Base-by-base conservation (phyloP, 1,140 invertebrate species). In the Drosophila repleta region DNA sequence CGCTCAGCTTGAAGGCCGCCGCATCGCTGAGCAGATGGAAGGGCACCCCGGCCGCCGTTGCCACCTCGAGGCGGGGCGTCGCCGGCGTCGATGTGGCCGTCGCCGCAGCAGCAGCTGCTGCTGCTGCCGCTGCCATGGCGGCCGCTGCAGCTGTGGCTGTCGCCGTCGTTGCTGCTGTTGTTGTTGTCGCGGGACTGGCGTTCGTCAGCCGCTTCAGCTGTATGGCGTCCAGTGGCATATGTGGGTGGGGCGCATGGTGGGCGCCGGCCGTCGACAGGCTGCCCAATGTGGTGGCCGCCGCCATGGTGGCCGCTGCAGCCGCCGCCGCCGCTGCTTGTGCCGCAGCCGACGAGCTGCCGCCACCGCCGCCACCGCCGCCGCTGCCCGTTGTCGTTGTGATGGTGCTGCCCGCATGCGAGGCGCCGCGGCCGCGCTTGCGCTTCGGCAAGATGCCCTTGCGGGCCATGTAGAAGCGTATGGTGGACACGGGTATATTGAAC, bases 401-500 rank as follows among this genome's bases (percentile, higher is more conserved):
- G 48, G 79, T 76, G 57, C 46, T 76, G 62, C 85, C 69, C 5
- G 78, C 73, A 64, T 84, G 79, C 3, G 90, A 90, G 21, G 93
- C 92, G 57, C 92, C 93, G 8, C 93, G 93, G 0, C 96, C 96
- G 17, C 96, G 93, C 83, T 96, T 95, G 71, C 96, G 93, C 77
- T 94, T 93, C 20, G 96, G 95, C 53, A 96, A 89, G 64, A 96
- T 96, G 5, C 96, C 96, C 90, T 96, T 96, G 61, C 96, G 93
- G 21, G 95, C 96, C 96, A 96, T 96, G 91, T 96, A 96, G 90
- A 96, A 96, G 18, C 95, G 94, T 90, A 96, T 96, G 55, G 96
- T 96, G n/a, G 95, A 96, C 69, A 96, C 96, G 49, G 96, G 96
- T 91, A 96, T 96, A 82, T 96, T 96, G 88, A 96, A 96, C 93